Evolutionary conservation across 1,140 invertebrate genomes (phyloP), one percentile per base, ranked within the genome.

Genomic region (Ylistrum balloti): DNA sequence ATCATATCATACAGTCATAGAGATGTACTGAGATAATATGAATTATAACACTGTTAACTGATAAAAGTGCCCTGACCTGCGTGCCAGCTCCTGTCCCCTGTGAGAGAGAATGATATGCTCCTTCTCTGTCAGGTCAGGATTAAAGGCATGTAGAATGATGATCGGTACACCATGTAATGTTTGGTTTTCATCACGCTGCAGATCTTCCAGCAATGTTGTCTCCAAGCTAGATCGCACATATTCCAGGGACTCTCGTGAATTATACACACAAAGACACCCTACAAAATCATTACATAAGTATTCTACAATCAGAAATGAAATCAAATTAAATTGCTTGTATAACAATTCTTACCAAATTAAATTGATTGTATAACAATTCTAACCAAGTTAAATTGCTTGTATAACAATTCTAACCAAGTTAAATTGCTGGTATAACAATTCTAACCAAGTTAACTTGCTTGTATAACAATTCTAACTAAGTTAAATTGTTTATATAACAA

Each of bases 221-320:
- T 99, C 98, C 91, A 99, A 97, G 95, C 98, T 98, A 91, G 98
- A 98, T 93, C 98, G 97, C 74, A 99, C 98, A 95, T 99, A 99
- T 93, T 99, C 98, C 95, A 99, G 98, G 22, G 98, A 98, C 93
- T 98, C 97, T 92, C 98, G 97, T 95, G 99, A 98, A 93, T 98
- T 98, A 96, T 98, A 99, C 34, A 99, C 98, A 95, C 97, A 97
- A 91, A 97, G 95, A 95, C 96, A 97, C 91, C 96, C 97, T 97
- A 94, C n/a, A 95, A 89, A 28, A 89, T 56, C 17, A 45, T 45
- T 9, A 45, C 17, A n/a, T n/a, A n/a, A n/a, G n/a, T n/a, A n/a
- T n/a, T n/a, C n/a, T n/a, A n/a, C n/a, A n/a, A n/a, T n/a, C n/a
- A n/a, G n/a, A n/a, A n/a, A n/a, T n/a, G n/a, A n/a, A n/a, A n/a